Base-by-base conservation (phyloP, 2,113 vertebrate species). In the Mionectes macconnelli region DNA sequence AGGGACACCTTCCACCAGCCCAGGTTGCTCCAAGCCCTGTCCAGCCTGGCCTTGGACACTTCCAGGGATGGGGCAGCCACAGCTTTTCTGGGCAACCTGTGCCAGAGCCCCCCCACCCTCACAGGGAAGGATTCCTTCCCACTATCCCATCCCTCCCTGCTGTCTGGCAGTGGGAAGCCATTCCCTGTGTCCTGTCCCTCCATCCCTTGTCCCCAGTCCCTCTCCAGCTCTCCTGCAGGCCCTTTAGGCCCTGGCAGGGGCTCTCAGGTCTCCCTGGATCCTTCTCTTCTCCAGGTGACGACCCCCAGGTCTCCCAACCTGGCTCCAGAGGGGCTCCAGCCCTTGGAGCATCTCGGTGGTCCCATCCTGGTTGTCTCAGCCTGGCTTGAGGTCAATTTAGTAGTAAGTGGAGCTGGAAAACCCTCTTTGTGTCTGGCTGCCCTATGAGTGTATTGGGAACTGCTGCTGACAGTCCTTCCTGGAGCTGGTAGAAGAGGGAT, bases 91-190 rank as follows among this genome's bases (percentile, higher is more conserved):
- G 68, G 12, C 14, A 44, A 4, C 0, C 60, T 28, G 11, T 6
- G 16, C 35, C 79, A 57, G 5, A 4, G 18, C 35, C 24, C 40
- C 2, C 14, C 31, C 49, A 45, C 39, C 40, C 52, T 68, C n/a
- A 0, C 55, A 69, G 47, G 7, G 3, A 30, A 0, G 2, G 67
- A 50, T 76, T 50, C 44, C 52, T 67, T 4, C 69, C 59, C 69
- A 56, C 3, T 0, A 0, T 81, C 37, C 86, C 59, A 56, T 0
- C 42, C 15, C 12, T 0, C 6, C 12, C 67, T n/a, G 12, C 23
- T 28, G 47, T 55, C 7, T 63, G 12, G 3, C 75, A 21, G 0
- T 47, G 19, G 33, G 17, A 11, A 49, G 25, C 17, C 76, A 66
- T 44, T 64, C 59, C 52, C 52, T 42, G 21, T 3, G 4, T 33